Evolutionary conservation across 2,797 vertebrate genomes (phyloP), one percentile per base, ranked within the genome.

Genomic region (Taeniopygia guttata): DNA sequence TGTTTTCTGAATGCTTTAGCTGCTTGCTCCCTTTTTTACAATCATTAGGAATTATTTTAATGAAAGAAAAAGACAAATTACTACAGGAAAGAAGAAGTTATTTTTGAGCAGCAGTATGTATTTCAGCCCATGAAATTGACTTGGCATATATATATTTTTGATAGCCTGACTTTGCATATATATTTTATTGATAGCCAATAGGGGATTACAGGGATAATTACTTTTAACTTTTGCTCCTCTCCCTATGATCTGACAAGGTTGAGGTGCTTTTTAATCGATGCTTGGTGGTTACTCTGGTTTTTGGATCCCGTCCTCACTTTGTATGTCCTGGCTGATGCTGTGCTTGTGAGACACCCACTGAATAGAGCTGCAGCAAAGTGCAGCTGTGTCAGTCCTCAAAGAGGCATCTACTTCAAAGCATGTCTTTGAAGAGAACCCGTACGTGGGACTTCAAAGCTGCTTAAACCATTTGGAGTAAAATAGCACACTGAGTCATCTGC

Each of bases 391-490:
- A 83, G 26, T 83, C 55, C 89, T 86, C 86, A 95, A 96, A 90
- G 90, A 85, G n/a, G 42, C 45, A 89, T 78, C 83, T 76, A 89
- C 82, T 92, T 95, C 94, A 96, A 96, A 96, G 92, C 13, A 0
- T 54, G n/a, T 72, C 78, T 96, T 94, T 96, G 94, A 95, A 96
- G 94, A 68, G 58, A 92, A 91, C 86, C 58, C 45, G 21, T 87
- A 84, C 2, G 48, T 94, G 85, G 87, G 90, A 96, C 94, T 97
- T 97, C 94, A 96, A 95, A 96, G 91, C 73, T 48, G 48, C 36
- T 74, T 75, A 84, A 95, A 75, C 59, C 16, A 29, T 89, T 85
- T 7, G 4, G 72, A 94, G 55, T 79, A 70, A 90, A 94, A 87
- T 58, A 93, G 78, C 55, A 58, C 16, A 80, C 68, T 94, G 89